Percentiles rank a stretch among this genome's conserved stretches.
Conservation (phyloP, 2,113 vertebrate species). For the Thryonomys swinderianus region DNA sequence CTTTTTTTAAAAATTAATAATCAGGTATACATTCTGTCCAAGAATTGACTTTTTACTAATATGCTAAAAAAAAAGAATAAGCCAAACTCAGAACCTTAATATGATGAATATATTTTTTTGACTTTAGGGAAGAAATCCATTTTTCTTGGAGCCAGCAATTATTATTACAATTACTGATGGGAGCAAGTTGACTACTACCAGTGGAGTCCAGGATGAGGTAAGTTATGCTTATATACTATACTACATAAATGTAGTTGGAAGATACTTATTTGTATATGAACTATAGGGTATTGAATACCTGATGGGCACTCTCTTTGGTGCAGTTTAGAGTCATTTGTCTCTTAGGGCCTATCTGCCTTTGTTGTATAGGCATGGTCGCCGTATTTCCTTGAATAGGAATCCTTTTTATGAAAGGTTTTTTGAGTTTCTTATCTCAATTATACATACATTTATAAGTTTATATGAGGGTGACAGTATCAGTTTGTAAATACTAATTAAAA, state of each 20-base stretch:
- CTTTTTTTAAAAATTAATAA: conserved; percentile 15
- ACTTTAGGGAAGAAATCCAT: conserved; percentile 94
- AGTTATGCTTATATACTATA: conserved; percentile 71
- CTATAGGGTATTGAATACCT: not conserved
- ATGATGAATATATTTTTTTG: conserved; percentile 50
- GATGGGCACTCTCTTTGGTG: not conserved
- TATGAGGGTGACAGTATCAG: not conserved
- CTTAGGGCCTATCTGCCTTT: not conserved
- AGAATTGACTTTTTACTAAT: conserved; percentile 52
- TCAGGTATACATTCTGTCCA: not conserved
- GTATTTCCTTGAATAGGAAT: conserved; percentile 49
- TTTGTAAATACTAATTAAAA: conserved; percentile 7
- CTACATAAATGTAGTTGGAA: conserved; percentile 16
- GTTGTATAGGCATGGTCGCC: not conserved
- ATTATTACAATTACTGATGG: conserved; percentile 96
- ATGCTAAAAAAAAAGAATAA: not conserved
- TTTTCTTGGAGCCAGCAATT: conserved; percentile 96
- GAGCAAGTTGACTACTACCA: conserved; percentile 93
- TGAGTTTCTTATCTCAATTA: not conserved
- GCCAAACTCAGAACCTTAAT: conserved; percentile 39
- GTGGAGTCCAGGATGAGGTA: conserved; percentile 96
- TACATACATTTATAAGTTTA: conserved; percentile 15
- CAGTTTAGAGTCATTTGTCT: not conserved
- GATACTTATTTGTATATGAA: not conserved
- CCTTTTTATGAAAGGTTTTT: conserved; percentile 23